phyloP scores from a whole-genome alignment of 2,113 vertebrate genomes.

The Sander lucioperca region DNA sequence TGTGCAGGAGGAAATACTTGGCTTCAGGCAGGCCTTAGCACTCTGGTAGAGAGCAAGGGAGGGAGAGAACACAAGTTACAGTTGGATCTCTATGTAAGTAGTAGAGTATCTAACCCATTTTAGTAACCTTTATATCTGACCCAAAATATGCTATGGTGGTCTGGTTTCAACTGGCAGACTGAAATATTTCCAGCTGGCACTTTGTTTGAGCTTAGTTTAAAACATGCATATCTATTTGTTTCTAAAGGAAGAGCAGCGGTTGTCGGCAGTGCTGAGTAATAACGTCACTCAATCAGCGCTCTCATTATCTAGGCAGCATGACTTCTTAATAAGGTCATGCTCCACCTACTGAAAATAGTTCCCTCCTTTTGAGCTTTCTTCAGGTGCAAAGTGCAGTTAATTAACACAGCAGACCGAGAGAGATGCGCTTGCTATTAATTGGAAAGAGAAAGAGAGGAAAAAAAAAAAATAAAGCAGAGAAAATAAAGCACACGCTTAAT shows the following conservation, averaged over 20 bases:
- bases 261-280: constrained; percentile 79
- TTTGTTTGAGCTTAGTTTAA: constrained; percentile 41
- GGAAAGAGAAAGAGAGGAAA: constrained; percentile 69
- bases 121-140: background rate
- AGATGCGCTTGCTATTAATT: constrained; percentile 82
- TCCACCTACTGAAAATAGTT: constrained; percentile 88
- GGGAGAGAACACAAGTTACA: background rate
- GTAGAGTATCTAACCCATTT: background rate
- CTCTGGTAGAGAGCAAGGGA: background rate
- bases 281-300: constrained; percentile 85
- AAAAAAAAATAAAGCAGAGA: constrained; percentile 66
- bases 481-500: constrained; percentile 85
- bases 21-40: constrained; percentile 40
- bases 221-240: constrained; percentile 69
- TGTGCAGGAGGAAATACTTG: constrained; percentile 37
- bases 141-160: background rate
- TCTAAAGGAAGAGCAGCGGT: constrained; percentile 46
- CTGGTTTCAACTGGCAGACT: constrained; percentile 8
- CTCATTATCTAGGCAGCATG: constrained; percentile 86
- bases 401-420: constrained; percentile 84
- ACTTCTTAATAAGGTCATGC: constrained; percentile 88
- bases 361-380: constrained; percentile 86
- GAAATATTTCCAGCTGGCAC: constrained; percentile 27
- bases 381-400: constrained; percentile 89
- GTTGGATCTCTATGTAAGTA: background rate